Percentiles rank a stretch among this genome's conserved stretches.
phyloP scores from a whole-genome alignment of 2,888 invertebrate species.

The Morpho helenor region DNA sequence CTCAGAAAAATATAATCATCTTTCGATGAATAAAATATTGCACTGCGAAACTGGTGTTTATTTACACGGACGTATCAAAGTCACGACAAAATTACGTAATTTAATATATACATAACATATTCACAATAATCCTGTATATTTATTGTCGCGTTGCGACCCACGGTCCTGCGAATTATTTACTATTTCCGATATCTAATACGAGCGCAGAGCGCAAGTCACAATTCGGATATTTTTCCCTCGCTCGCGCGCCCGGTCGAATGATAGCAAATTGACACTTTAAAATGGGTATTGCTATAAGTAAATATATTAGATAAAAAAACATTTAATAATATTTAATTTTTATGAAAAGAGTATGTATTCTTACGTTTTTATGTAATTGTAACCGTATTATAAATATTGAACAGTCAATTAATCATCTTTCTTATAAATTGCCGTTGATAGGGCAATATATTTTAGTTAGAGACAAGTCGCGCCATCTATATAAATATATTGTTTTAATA shows the following conservation, averaged over 20 bases:
- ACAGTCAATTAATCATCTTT: no score
- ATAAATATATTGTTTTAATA: not conserved
- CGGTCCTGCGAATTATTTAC: conserved; percentile 13
- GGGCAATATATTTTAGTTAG: not conserved
- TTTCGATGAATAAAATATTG: conserved; percentile 11
- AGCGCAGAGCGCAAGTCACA: conserved; percentile 22
- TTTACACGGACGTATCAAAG: conserved; percentile 13
- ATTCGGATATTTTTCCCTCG: conserved; percentile 17
- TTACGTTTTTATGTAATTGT: no score
- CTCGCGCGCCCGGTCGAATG: conserved; percentile 2
- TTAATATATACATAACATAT: conserved; percentile 13
- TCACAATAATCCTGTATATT: conserved; percentile 15
- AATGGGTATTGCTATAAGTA: not conserved
- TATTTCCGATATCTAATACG: conserved; percentile 17
- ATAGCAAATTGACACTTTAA: conserved; percentile 6
- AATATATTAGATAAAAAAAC: not conserved
- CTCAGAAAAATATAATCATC: conserved; percentile 20
- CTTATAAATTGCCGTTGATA: not conserved
- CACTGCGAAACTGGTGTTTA: conserved; percentile 17
- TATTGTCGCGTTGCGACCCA: conserved; percentile 22
- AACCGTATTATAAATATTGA: no score
- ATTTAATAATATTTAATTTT: no score
- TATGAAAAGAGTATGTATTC: no score
- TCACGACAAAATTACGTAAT: conserved; percentile 22
- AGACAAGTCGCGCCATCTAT: conserved; percentile 2